phyloP scores from a whole-genome alignment of 2,888 invertebrate species.

The Heliconius hortense region DNA sequence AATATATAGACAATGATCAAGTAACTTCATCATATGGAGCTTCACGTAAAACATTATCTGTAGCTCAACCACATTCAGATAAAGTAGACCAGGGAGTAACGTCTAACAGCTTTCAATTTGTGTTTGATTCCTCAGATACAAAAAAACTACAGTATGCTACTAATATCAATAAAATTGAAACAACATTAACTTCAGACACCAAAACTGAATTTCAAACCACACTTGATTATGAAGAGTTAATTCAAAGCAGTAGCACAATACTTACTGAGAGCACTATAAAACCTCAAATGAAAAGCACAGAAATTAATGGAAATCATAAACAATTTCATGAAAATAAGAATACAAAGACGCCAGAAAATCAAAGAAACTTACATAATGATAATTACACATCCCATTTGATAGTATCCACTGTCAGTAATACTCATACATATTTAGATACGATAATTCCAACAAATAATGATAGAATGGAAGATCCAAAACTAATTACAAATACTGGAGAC shows the following conservation, averaged over 20 bases:
- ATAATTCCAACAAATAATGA: constrained; percentile 12
- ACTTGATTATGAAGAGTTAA: constrained; percentile 58
- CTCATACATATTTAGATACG: constrained; percentile 24
- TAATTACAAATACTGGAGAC: not conserved
- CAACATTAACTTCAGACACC: constrained; percentile 29
- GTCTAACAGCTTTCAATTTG: not conserved
- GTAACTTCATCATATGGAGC: not conserved
- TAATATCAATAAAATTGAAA: constrained; percentile 32
- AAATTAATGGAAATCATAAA: constrained; percentile 52
- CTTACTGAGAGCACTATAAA: constrained; percentile 66
- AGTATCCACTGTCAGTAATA: constrained; percentile 25
- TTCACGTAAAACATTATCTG: not conserved
- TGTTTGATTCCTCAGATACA: not conserved
- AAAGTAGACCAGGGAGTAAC: not conserved
- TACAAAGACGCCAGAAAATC: constrained; percentile 73
- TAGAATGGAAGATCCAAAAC: not conserved
- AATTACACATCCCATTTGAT: constrained; percentile 52
- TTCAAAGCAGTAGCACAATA: constrained; percentile 67
- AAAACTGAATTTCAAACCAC: constrained; percentile 48
- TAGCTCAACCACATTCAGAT: not conserved
- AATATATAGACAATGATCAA: not conserved
- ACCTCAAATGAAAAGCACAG: constrained; percentile 53
- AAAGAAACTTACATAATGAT: constrained; percentile 66
- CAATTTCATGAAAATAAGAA: constrained; percentile 64
- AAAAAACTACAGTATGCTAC: constrained; percentile 5